A percentile compares a stretch with the other conserved stretches of the same genome.
phyloP scores from a whole-genome alignment of 2,113 vertebrate genomes.

The Heliornis fulica region DNA sequence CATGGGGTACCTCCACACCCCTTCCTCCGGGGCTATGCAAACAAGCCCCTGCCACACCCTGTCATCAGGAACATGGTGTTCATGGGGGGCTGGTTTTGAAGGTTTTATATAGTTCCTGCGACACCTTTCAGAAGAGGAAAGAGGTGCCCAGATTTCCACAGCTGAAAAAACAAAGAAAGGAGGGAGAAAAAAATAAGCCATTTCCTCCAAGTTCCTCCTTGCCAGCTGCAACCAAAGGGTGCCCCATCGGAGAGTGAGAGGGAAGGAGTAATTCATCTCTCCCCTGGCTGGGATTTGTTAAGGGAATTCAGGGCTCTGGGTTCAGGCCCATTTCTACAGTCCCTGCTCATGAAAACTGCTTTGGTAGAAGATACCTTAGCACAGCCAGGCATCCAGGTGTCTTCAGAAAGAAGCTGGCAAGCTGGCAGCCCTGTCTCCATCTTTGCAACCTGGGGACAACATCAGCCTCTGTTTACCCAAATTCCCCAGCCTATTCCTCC shows the following conservation, averaged over 20 bases:
- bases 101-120: slow-evolving; percentile 8
- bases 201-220: slow-evolving; percentile 44
- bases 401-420: background rate
- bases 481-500: background rate
- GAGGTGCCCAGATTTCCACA: slow-evolving; percentile 20
- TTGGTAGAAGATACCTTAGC: background rate
- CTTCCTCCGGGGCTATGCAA: background rate
- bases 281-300: accelerated
- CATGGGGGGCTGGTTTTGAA: background rate
- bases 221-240: background rate
- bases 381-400: background rate
- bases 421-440: background rate
- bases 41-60: background rate
- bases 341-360: background rate
- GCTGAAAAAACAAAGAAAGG: slow-evolving; percentile 49
- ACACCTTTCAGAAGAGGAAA: slow-evolving; percentile 47
- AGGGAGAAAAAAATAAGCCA: background rate
- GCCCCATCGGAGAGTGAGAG: background rate
- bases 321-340: background rate
- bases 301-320: background rate
- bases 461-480: background rate
- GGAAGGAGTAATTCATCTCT: background rate
- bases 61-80: background rate
- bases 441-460: background rate
- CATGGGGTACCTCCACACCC: background rate